Conservation (phyloP, 2,888 invertebrate genomes). For the Chrysolina oricalcia region DNA sequence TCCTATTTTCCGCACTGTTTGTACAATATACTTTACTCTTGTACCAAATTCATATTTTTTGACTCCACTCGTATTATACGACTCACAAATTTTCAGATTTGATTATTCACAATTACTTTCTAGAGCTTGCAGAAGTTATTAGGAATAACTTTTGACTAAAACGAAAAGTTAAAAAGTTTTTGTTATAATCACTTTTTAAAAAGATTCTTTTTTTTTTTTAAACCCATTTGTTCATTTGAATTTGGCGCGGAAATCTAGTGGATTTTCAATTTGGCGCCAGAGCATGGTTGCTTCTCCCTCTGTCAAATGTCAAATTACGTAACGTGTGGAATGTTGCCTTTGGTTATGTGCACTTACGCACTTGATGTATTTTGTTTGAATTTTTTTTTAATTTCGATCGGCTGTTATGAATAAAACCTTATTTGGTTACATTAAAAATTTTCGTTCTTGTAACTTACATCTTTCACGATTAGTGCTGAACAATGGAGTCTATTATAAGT, state of each 20-base stretch:
- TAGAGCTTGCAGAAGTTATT: no score
- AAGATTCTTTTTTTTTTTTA: no score
- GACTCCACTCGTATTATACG: no score
- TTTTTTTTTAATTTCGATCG: background rate
- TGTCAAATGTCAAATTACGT: background rate
- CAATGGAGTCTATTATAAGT: constrained; percentile 44
- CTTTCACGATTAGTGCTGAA: constrained; percentile 18
- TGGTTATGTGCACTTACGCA: background rate
- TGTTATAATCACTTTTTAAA: no score
- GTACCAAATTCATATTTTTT: no score
- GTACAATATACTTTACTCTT: no score
- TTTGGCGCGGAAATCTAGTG: constrained; percentile 20
- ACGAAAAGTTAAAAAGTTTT: no score
- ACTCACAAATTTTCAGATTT: no score
- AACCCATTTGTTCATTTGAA: background rate
- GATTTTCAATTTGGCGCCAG: background rate
- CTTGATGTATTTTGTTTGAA: background rate
- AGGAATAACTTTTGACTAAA: no score
- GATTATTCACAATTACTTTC: no score
- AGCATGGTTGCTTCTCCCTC: background rate
- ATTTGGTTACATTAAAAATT: constrained; percentile 16
- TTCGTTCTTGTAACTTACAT: constrained; percentile 30
- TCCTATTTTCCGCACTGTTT: no score
- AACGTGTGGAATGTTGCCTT: background rate
- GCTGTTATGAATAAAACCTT: constrained; percentile 46